Evolutionary conservation across 2,797 vertebrate species (phyloP).

Genomic region (Microctenopoma stevenorrisi): DNA sequence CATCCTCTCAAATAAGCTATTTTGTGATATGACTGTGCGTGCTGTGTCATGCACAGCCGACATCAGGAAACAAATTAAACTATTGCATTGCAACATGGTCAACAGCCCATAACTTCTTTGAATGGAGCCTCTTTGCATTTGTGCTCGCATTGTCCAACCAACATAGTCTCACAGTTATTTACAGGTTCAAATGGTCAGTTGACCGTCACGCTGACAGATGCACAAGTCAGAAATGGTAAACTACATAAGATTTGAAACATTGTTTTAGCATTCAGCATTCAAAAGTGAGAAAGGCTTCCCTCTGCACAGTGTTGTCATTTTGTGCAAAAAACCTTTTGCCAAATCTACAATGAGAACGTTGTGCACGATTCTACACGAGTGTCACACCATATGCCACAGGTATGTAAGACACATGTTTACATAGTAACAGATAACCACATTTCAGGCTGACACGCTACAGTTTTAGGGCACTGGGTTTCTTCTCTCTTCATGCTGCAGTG

Average conservation of each 20-base stretch:
- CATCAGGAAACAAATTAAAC: background rate
- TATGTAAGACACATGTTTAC: background rate
- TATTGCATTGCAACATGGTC: background rate
- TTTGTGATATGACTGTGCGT: conserved; percentile 29
- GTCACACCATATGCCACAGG: background rate
- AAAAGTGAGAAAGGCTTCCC: too few species aligned
- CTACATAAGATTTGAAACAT: background rate
- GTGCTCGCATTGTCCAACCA: background rate
- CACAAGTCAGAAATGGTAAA: background rate
- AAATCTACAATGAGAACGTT: background rate
- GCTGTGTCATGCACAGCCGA: conserved; percentile 14
- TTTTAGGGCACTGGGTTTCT: conserved; percentile 29
- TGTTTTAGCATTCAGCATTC: background rate
- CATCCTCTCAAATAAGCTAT: conserved; percentile 56
- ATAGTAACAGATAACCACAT: background rate
- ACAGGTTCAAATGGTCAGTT: background rate
- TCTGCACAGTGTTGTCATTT: background rate
- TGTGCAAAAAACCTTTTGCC: background rate
- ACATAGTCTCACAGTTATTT: background rate
- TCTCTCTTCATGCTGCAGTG: conserved; percentile 59
- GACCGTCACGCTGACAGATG: background rate
- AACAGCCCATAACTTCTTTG: background rate
- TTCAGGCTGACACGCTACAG: conserved; percentile 23
- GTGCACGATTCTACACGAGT: background rate
- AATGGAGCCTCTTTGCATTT: background rate